Conservation (phyloP, 2,797 vertebrate species). For the Enteromius argenteus region DNA sequence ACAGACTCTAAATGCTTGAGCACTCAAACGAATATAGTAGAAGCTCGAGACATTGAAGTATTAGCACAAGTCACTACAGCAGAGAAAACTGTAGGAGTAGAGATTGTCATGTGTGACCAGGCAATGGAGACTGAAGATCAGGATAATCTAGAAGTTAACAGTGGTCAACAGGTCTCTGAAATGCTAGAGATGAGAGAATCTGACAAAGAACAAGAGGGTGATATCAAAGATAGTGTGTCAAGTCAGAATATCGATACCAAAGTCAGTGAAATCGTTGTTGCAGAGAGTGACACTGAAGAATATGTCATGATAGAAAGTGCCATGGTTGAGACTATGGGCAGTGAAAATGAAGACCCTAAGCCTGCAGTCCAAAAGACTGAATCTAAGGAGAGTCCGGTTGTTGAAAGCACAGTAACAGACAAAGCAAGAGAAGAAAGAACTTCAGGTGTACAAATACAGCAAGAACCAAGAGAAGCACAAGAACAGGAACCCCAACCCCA, state of each 20-base stretch:
- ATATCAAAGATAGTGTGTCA: slow-evolving; percentile 45
- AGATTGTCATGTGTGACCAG: slow-evolving; percentile 55
- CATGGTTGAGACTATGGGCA: slow-evolving; percentile 50
- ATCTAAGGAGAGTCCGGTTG: slow-evolving; percentile 51
- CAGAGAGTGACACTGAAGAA: slow-evolving; percentile 58
- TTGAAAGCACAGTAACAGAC: slow-evolving; percentile 62
- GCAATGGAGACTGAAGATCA: slow-evolving; percentile 62
- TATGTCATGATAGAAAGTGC: slow-evolving; percentile 59
- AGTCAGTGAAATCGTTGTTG: slow-evolving; percentile 42
- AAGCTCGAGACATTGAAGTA: slow-evolving; percentile 51
- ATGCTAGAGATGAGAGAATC: slow-evolving; percentile 6
- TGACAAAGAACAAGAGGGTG: slow-evolving; percentile 30
- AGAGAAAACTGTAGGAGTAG: slow-evolving; percentile 52
- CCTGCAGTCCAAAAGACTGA: background rate
- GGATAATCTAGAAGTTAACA: background rate
- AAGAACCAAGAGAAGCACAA: slow-evolving; percentile 46
- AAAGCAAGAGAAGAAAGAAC: slow-evolving; percentile 60
- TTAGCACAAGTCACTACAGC: slow-evolving; percentile 52
- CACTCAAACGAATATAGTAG: slow-evolving; percentile 50
- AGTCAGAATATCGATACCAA: slow-evolving; percentile 42
- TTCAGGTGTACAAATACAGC: slow-evolving; percentile 58
- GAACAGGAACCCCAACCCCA: slow-evolving; percentile 59
- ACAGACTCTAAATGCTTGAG: slow-evolving; percentile 46
- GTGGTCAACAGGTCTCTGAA: background rate
- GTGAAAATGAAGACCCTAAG: slow-evolving; percentile 43